A percentile compares a stretch with the other conserved stretches of the same genome.
These are phyloP conservation scores for Holcopasites calliopsidis DNA, from an alignment of 1,140 invertebrate genomes.

Conservation along the genomic window DNA sequence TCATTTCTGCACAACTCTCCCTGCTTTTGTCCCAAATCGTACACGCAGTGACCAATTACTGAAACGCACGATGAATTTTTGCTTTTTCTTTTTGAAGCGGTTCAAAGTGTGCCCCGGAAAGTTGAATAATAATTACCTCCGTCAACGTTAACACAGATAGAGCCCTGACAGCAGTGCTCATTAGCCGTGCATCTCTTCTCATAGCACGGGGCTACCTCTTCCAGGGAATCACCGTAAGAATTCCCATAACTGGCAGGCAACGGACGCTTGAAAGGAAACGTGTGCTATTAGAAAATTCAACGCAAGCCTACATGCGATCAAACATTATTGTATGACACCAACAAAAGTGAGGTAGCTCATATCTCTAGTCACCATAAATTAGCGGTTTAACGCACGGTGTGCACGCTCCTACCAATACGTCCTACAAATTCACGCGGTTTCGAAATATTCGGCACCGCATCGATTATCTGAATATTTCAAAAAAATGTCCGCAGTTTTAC, in stretches of 20 bases:
- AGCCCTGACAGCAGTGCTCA: slow-evolving; percentile 88
- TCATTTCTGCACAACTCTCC: slow-evolving; percentile 87
- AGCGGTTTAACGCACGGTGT: not conserved
- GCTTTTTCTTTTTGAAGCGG: too few species aligned
- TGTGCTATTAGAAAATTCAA: slow-evolving; percentile 4
- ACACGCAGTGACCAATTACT: slow-evolving; percentile 86
- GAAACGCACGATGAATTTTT: slow-evolving; percentile 51
- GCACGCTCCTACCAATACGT: not conserved
- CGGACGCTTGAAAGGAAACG: slow-evolving; percentile 63
- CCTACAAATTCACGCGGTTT: not conserved
- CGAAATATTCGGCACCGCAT: too few species aligned
- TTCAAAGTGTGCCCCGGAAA: too few species aligned
- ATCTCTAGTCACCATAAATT: not conserved
- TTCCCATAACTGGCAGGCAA: slow-evolving; percentile 68
- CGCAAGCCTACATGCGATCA: not conserved
- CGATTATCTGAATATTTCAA: too few species aligned
- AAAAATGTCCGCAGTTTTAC: too few species aligned
- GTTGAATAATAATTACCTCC: slow-evolving; percentile 85
- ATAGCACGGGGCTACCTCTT: slow-evolving; percentile 83
- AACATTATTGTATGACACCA: not conserved
- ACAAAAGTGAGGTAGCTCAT: not conserved
- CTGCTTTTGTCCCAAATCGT: slow-evolving; percentile 85
- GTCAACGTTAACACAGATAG: slow-evolving; percentile 87
- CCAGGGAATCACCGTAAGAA: slow-evolving; percentile 69
- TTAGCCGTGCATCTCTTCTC: slow-evolving; percentile 85